Conservation (phyloP, 2,888 invertebrate species). For the Antitype chi region DNA sequence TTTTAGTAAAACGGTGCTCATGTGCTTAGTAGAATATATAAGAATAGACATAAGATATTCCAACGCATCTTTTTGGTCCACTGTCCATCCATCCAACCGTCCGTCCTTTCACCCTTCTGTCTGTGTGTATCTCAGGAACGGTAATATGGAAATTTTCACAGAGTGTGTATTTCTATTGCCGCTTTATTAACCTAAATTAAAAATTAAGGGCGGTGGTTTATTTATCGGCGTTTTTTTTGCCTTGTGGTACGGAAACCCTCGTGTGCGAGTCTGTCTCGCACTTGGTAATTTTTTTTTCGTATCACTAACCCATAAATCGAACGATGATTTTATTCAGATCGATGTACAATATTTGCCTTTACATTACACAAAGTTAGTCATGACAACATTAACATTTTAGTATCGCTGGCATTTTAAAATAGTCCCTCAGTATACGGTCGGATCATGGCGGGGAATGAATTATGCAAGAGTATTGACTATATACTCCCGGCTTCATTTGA, state of each 20-base stretch:
- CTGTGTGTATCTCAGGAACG: too few species aligned
- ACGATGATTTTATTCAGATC: background rate
- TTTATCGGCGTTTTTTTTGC: too few species aligned
- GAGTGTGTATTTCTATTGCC: too few species aligned
- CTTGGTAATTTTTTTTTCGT: background rate
- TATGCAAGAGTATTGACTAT: constrained; percentile 66
- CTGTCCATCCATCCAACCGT: too few species aligned
- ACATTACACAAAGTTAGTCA: constrained; percentile 20
- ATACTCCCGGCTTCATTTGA: constrained; percentile 50
- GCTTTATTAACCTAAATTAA: too few species aligned
- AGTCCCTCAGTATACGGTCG: constrained; percentile 15
- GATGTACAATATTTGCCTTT: background rate
- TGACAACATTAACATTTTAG: constrained; percentile 44
- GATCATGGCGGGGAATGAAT: constrained; percentile 54
- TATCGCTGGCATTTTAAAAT: constrained; percentile 34
- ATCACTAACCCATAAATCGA: background rate
- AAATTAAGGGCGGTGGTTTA: too few species aligned
- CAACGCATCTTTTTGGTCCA: background rate
- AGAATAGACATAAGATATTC: background rate
- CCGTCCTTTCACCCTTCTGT: too few species aligned
- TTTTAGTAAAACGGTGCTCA: background rate
- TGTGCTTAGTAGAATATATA: background rate
- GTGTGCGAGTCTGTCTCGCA: too few species aligned
- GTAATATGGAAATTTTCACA: too few species aligned
- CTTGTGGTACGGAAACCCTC: too few species aligned